A percentile compares a stretch with the other conserved stretches of the same genome.
These are phyloP conservation scores for Drosophila emarginata DNA, from an alignment of 2,888 invertebrate species.

Conservation along the genomic window DNA sequence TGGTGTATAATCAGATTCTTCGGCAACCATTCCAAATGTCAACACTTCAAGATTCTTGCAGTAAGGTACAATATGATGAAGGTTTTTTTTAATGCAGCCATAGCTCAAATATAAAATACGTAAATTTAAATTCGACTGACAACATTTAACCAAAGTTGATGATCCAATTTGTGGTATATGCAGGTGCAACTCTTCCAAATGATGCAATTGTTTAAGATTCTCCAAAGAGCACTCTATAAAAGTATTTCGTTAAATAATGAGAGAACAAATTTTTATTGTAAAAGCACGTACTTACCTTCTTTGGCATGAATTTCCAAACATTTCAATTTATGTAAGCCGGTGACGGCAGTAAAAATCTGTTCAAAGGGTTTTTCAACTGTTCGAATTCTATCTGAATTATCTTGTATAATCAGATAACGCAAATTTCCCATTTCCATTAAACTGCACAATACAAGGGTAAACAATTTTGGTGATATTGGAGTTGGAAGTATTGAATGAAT, in stretches of 20 bases:
- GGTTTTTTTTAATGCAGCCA: slow-evolving; percentile 23
- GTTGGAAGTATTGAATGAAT: neutral
- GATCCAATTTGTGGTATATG: slow-evolving; percentile 23
- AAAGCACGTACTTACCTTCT: slow-evolving; percentile 36
- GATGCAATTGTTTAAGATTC: slow-evolving; percentile 29
- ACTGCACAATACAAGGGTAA: slow-evolving; percentile 25
- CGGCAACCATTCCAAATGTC: slow-evolving; percentile 53
- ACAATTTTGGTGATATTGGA: slow-evolving; percentile 30
- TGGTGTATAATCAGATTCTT: slow-evolving; percentile 31
- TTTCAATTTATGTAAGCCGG: slow-evolving; percentile 24
- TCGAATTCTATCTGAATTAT: slow-evolving; percentile 12
- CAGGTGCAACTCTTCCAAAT: slow-evolving; percentile 43
- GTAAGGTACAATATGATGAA: slow-evolving; percentile 44
- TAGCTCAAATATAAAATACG: slow-evolving; percentile 43
- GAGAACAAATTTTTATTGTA: neutral
- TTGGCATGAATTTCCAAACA: slow-evolving; percentile 32
- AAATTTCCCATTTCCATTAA: slow-evolving; percentile 48
- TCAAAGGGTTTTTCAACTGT: slow-evolving; percentile 41
- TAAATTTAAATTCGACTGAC: slow-evolving; percentile 46
- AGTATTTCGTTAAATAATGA: neutral
- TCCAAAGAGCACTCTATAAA: slow-evolving; percentile 37
- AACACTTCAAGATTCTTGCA: slow-evolving; percentile 50
- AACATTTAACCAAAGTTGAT: slow-evolving; percentile 41
- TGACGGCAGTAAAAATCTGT: slow-evolving; percentile 37
- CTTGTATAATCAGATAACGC: slow-evolving; percentile 29